phyloP scores from a whole-genome alignment of 2,888 invertebrate species.

The Archaeoteleia sp. region DNA sequence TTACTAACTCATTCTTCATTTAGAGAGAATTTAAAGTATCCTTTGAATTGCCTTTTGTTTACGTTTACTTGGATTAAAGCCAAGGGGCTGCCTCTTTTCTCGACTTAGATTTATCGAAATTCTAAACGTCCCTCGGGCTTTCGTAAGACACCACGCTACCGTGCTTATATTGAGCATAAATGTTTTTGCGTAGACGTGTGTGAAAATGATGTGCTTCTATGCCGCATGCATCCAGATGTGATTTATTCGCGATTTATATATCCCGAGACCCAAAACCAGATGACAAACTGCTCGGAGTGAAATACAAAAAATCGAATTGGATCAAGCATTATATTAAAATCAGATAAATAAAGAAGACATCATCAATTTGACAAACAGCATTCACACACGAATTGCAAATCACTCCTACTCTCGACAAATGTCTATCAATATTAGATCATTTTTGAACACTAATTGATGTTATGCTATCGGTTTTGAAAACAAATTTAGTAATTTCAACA shows the following conservation, averaged over 20 bases:
- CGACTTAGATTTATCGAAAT: slow-evolving; percentile 68
- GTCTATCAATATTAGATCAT: too few species aligned
- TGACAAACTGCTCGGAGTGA: slow-evolving; percentile 37
- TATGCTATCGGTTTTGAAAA: too few species aligned
- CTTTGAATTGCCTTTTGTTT: slow-evolving; percentile 50
- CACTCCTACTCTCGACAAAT: too few species aligned
- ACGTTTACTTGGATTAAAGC: slow-evolving; percentile 58
- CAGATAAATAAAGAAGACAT: background rate
- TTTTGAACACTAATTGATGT: too few species aligned
- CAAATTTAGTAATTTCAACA: background rate
- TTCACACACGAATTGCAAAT: too few species aligned
- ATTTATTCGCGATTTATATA: slow-evolving; percentile 68
- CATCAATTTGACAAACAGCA: too few species aligned
- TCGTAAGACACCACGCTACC: slow-evolving; percentile 1
- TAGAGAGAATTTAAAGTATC: too few species aligned
- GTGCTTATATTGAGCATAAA: slow-evolving; percentile 26
- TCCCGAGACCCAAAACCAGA: slow-evolving; percentile 50
- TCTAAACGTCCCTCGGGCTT: slow-evolving; percentile 61
- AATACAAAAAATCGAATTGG: slow-evolving; percentile 32
- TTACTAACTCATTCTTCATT: too few species aligned
- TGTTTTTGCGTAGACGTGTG: slow-evolving; percentile 42
- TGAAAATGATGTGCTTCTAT: slow-evolving; percentile 32
- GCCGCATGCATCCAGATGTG: slow-evolving; percentile 54
- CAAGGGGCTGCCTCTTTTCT: slow-evolving; percentile 51
- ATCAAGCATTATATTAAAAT: background rate